Percentiles rank a stretch among this genome's conserved stretches.
These are phyloP conservation scores for Planiliza haematocheilus DNA, from an alignment of 2,113 vertebrate genomes.

Conservation along the genomic window DNA sequence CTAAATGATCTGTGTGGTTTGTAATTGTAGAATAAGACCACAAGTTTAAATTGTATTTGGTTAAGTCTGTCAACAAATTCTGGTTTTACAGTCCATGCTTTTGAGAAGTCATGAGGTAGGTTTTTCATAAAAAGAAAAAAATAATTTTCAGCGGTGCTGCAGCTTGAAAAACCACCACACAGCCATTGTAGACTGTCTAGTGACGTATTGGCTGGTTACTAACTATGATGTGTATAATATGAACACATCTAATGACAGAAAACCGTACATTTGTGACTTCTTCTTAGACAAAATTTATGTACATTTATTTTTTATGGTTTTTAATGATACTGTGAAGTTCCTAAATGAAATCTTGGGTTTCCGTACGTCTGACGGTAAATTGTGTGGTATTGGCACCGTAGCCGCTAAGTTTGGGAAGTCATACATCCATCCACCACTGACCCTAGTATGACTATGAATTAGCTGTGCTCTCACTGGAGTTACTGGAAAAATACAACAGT, in stretches of 20 bases:
- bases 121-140: not conserved
- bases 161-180: constrained; percentile 15
- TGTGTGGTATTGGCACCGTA: constrained; percentile 18
- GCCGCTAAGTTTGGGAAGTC: constrained; percentile 41
- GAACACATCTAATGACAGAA: not conserved
- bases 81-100: constrained; percentile 7
- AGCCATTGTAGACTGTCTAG: constrained; percentile 1
- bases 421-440: constrained; percentile 19
- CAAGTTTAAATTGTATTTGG: constrained; percentile 1
- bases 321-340: constrained; percentile 13
- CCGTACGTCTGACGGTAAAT: constrained; percentile 17
- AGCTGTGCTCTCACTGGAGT: constrained; percentile 15
- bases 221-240: not conserved
- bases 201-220: not conserved
- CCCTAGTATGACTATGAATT: constrained; percentile 41
- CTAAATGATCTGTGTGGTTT: not conserved
- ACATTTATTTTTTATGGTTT: constrained; percentile 22
- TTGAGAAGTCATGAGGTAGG: constrained; percentile 7
- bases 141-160: too few species aligned
- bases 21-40: not conserved
- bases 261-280: not conserved
- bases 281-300: not conserved
- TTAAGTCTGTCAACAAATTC: constrained; percentile 11
- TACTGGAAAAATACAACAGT: constrained; percentile 38
- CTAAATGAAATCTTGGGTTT: constrained; percentile 9